Percentiles rank a stretch among this genome's conserved stretches.
phyloP scores from a whole-genome alignment of 92 coral and sea anemone genomes.

The Isaurus tuberculatus region DNA sequence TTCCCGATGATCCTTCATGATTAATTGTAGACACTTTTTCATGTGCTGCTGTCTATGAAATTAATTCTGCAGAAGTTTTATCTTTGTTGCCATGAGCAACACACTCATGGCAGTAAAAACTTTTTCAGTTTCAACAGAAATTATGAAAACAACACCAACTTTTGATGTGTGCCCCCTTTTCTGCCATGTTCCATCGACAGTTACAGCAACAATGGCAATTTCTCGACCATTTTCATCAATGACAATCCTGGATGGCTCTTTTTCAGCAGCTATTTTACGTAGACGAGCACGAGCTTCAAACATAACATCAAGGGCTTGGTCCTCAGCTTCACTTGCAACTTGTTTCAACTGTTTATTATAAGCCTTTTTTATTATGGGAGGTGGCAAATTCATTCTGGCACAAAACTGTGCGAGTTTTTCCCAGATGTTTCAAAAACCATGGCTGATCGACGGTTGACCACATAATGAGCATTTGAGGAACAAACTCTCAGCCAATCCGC shows the following conservation, averaged over 20 bases:
- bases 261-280: background rate
- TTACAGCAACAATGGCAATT: constrained; percentile 49
- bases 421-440: constrained; percentile 17
- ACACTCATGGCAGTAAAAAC: constrained; percentile 55
- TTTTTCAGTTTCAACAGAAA: constrained; percentile 50
- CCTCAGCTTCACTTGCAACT: background rate
- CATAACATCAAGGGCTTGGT: constrained; percentile 4
- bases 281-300: constrained; percentile 22
- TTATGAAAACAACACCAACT: constrained; percentile 57
- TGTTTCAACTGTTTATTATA: background rate
- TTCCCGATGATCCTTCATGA: constrained; percentile 50
- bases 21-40: constrained; percentile 47
- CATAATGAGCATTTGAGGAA: constrained; percentile 20
- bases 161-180: constrained; percentile 56
- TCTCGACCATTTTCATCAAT: constrained; percentile 26
- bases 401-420: constrained; percentile 18
- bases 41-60: constrained; percentile 49
- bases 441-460: background rate
- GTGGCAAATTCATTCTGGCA: constrained; percentile 12
- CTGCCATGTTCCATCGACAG: constrained; percentile 62
- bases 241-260: constrained; percentile 35
- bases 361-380: constrained; percentile 17
- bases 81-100: constrained; percentile 39
- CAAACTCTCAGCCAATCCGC: background rate
- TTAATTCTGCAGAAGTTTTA: constrained; percentile 33